Base-by-base conservation (phyloP, 2,797 vertebrate species). In the Natrix natrix region DNA sequence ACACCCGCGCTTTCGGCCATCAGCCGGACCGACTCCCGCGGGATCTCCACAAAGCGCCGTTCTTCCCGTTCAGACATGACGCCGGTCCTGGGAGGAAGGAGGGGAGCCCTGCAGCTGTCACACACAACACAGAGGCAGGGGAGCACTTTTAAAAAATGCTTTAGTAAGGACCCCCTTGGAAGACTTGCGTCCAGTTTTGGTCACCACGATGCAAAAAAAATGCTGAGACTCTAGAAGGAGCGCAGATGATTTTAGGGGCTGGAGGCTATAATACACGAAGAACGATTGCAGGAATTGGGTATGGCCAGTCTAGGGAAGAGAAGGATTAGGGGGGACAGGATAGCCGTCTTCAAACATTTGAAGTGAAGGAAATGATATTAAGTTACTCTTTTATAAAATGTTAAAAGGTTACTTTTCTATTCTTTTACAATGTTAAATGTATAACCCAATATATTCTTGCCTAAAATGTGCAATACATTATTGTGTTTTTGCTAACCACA, bases 41-140 rank as follows among this genome's bases (percentile, higher is more conserved):
- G 98, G 10, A 99, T 98, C 97, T 99, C 99, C 3, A 99, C 99
- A 86, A 99, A 99, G 2, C 98, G 98, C 43, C 99, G 98, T 95
- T 99, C 99, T 93, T 99, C 99, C 48, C 98, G 98, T 87, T 99
- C 99, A 0, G 98, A 97, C 99, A 99, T 99, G 94, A 92, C 94
- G 43, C 88, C 57, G 0, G 57, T 4, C 14, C 86, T 60, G 37
- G 93, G 95, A 22, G 6, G 32, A 16, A 26, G 24, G 5, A 52
- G 37, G 26, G 16, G 7, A 54, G 14, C 32, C 57, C 26, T 2
- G 7, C n/a, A 3, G n/a, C 28, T 88, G 86, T 12, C 28, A n/a
- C 20, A 59, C 5, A 59, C 5, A 26, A 8, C 24, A 28, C 3
- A 26, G 1, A 24, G 1, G 48, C 2, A 5, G 3, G 24, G 37